Evolutionary conservation across 2,888 invertebrate genomes (phyloP), one percentile per base, ranked within the genome.

Genomic region (Allophyes oxyacanthae): DNA sequence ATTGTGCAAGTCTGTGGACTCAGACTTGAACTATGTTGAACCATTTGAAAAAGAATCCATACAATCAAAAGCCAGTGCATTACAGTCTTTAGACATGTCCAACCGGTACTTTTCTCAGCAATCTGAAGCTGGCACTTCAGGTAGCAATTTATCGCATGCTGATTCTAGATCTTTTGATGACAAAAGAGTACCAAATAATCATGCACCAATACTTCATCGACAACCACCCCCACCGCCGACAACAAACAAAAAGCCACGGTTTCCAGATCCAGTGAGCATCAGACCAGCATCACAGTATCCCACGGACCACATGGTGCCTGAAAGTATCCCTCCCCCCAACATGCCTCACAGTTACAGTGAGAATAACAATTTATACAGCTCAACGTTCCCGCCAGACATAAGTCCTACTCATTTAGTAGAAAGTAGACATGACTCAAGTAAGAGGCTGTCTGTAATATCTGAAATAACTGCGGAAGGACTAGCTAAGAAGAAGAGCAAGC

Each of bases 31-130:
- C 72, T 94, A 94, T 80, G 93, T 94, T 34, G 94, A 94, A 61
- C 94, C 94, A 15, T 94, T 94, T 83, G 93, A 94, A 64, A 93
- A 94, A 57, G 94, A 94, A 71, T 88, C 88, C 25, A 94, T 94
- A 34, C 92, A 94, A 63, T 94, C 94, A 0, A 92, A 89, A 83
- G 87, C 91, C 13, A 91, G 90, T 85, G 94, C 94, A n/a, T 64
- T 93, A 20, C 84, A 91, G 58, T 87, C 91, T 13, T 89, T 90
- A 70, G 90, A 93, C 64, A 78, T 87, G 26, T 94, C 94, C 0
- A 89, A 83, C 55, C 92, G 92, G 66, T 92, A 88, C 66, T 92
- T 86, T 56, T 69, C 82, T 3, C 85, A 87, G 33, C 86, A 88
- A 54, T 77, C 86, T 6, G 84, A 87, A 38, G 82, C 90, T 28